Conservation (phyloP, 23 tunicate species). For the Diplosoma virens region DNA sequence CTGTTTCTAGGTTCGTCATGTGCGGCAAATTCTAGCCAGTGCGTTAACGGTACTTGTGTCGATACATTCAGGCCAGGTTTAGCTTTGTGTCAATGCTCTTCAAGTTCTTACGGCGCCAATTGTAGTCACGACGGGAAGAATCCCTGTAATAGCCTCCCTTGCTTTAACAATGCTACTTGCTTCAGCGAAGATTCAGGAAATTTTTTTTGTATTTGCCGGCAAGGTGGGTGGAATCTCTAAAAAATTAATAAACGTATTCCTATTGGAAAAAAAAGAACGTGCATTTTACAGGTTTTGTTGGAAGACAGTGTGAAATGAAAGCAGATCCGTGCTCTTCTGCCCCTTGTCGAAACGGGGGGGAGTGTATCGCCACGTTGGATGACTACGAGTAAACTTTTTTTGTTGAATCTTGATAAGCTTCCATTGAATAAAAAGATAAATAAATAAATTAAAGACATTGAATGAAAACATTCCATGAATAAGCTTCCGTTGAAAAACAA, state of each 20-base stretch:
- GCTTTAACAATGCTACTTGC: not conserved
- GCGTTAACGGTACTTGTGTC: constrained; percentile 5
- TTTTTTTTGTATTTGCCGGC: not conserved
- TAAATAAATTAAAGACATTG: too few species aligned
- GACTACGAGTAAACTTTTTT: not conserved
- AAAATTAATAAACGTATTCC: not conserved
- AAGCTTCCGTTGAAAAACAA: too few species aligned
- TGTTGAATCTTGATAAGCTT: too few species aligned
- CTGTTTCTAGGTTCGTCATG: not conserved
- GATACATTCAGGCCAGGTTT: not conserved
- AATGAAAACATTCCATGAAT: too few species aligned
- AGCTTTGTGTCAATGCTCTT: not conserved
- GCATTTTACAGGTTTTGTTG: constrained; percentile 1
- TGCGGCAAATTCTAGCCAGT: not conserved
- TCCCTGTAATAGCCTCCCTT: constrained; percentile 15
- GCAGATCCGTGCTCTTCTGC: constrained; percentile 4
- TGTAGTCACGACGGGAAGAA: not conserved
- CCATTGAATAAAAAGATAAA: too few species aligned
- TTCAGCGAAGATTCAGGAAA: not conserved
- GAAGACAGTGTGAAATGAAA: constrained; percentile 32
- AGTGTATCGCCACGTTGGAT: constrained; percentile 19
- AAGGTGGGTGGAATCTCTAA: not conserved
- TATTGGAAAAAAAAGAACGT: not conserved
- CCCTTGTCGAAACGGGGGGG: constrained; percentile 46
- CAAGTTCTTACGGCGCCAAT: not conserved